These are phyloP conservation scores for Xanthia togata DNA, from an alignment of 2,888 invertebrate genomes.

Conservation along the genomic window DNA sequence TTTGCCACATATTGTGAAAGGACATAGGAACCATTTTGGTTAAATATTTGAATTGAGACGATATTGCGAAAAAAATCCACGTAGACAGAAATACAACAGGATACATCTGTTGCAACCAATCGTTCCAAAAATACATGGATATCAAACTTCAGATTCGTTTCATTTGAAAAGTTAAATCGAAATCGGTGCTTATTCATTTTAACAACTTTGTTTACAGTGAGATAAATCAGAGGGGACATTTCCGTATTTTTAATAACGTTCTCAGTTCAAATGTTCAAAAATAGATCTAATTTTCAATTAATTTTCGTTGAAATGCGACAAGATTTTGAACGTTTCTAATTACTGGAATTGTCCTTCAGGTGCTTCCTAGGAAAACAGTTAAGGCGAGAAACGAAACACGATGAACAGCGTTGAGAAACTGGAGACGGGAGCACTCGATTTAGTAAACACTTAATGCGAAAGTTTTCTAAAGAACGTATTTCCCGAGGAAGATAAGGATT, in stretches of 20 bases:
- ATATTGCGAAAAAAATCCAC: neutral
- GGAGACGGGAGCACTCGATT: neutral
- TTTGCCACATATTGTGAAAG: neutral
- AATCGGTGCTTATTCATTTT: neutral
- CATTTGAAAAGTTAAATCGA: neutral
- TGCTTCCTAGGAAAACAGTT: neutral
- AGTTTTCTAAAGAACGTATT: neutral
- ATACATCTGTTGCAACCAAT: neutral
- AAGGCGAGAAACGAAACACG: neutral
- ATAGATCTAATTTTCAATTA: neutral
- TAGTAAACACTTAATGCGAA: neutral
- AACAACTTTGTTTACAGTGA: neutral
- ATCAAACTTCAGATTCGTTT: slow-evolving; percentile 4
- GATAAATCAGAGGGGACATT: neutral
- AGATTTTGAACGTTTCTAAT: neutral
- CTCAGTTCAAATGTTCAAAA: neutral
- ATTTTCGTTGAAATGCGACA: too few species aligned
- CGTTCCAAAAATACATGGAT: neutral
- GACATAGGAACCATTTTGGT: neutral
- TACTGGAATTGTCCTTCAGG: neutral
- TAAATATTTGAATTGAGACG: neutral
- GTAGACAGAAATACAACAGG: neutral
- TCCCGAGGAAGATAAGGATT: neutral
- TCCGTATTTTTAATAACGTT: neutral
- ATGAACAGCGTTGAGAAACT: neutral